Conservation (phyloP, 1,140 invertebrate species). For the Diabrotica undecimpunctata region DNA sequence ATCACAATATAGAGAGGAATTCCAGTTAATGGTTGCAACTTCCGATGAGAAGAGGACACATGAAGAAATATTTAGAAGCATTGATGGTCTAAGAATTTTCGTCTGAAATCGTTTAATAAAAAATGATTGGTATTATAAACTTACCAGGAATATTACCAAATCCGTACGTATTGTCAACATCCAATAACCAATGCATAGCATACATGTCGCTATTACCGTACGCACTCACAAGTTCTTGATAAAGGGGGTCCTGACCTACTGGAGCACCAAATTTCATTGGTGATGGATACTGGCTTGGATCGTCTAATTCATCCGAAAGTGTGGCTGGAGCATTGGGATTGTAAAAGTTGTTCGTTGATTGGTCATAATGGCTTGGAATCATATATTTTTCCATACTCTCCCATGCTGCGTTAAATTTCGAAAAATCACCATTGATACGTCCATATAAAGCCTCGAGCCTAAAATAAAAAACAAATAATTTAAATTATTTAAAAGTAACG, state of each 20-base stretch:
- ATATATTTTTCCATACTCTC: constrained; percentile 24
- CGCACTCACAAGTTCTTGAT: constrained; percentile 20
- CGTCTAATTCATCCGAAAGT: constrained; percentile 22
- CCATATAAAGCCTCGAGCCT: constrained; percentile 25
- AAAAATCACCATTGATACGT: constrained; percentile 15
- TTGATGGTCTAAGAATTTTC: no score
- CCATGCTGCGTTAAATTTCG: constrained; percentile 24
- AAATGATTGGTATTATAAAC: background rate
- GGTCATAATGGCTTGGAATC: constrained; percentile 12
- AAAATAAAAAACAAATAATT: background rate
- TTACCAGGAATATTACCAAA: constrained; percentile 22
- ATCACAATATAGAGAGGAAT: no score
- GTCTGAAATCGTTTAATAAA: no score
- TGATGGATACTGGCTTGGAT: constrained; percentile 27
- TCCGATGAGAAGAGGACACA: no score
- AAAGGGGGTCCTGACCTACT: constrained; percentile 25
- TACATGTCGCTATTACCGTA: constrained; percentile 23
- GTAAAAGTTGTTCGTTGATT: background rate
- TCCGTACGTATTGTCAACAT: constrained; percentile 29
- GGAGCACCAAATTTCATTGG: constrained; percentile 19
- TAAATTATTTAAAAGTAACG: no score
- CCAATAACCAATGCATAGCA: constrained; percentile 25
- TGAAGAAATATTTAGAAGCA: no score
- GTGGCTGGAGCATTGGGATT: constrained; percentile 4
- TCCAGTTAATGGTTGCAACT: no score